These are phyloP conservation scores for Nibea albiflora DNA, from an alignment of 2,113 vertebrate genomes.

Conservation along the genomic window DNA sequence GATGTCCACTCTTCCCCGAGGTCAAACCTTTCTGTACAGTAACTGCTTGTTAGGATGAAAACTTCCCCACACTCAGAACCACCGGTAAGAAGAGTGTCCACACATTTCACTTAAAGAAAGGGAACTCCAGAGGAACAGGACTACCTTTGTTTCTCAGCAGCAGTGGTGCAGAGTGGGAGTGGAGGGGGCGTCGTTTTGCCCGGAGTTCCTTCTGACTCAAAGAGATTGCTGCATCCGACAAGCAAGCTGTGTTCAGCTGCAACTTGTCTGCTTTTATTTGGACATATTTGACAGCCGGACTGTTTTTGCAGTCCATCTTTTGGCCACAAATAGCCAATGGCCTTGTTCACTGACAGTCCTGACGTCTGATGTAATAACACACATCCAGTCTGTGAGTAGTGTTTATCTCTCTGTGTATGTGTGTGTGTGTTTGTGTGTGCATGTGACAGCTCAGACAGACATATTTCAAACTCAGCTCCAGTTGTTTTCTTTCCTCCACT, in stretches of 20 bases:
- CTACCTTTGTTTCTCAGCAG: background rate
- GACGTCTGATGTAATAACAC: constrained; percentile 53
- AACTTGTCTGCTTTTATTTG: constrained; percentile 45
- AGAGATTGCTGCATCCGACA: constrained; percentile 15
- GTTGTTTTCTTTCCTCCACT: constrained; percentile 26
- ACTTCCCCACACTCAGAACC: background rate
- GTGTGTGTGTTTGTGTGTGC: too few relatives aligned
- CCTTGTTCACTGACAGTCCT: constrained; percentile 41
- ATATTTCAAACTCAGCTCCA: constrained; percentile 29
- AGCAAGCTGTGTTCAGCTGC: constrained; percentile 40
- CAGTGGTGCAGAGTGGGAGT: background rate
- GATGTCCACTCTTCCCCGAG: background rate
- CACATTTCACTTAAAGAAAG: background rate
- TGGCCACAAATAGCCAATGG: constrained; percentile 53
- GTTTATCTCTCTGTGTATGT: constrained; percentile 16
- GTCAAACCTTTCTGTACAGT: background rate
- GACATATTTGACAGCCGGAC: constrained; percentile 52
- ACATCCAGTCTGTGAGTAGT: constrained; percentile 10
- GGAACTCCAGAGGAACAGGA: background rate
- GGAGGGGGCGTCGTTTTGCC: background rate
- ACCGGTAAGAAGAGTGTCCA: background rate
- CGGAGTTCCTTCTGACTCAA: background rate
- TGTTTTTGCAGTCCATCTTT: constrained; percentile 42
- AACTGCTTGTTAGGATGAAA: background rate
- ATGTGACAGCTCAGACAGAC: constrained; percentile 48